These are phyloP conservation scores for Lordiphosa clarofinis DNA, from an alignment of 1,140 invertebrate species.

Conservation along the genomic window DNA sequence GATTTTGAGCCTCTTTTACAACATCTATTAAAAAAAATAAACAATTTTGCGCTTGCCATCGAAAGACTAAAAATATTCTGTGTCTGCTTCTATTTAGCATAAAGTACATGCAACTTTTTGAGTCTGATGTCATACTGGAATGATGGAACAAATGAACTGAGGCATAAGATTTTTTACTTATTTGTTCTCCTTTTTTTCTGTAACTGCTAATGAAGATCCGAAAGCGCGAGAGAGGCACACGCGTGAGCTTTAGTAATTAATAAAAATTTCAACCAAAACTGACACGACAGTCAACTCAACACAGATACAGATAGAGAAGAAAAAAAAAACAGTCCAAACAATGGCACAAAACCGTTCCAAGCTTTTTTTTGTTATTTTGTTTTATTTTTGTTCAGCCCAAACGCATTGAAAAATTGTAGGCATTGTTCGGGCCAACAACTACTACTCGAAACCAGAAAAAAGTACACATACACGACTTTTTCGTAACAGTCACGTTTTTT, in stretches of 20 bases:
- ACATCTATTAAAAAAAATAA: too few species aligned
- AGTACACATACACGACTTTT: constrained; percentile 71
- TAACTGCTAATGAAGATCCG: constrained; percentile 43
- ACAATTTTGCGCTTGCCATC: too few species aligned
- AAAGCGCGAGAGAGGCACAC: constrained; percentile 14
- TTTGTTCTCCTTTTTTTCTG: constrained; percentile 7
- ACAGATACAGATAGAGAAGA: constrained; percentile 8
- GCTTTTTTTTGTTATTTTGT: constrained; percentile 17
- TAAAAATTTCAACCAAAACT: constrained; percentile 46
- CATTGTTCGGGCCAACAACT: constrained; percentile 52
- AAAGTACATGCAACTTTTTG: too few species aligned
- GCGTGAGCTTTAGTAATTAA: constrained; percentile 47
- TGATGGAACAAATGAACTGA: too few species aligned
- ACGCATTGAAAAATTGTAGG: constrained; percentile 64
- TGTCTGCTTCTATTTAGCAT: too few species aligned
- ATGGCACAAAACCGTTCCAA: constrained; percentile 33
- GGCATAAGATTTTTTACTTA: constrained; percentile 17
- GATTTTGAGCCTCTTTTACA: too few species aligned
- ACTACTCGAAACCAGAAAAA: constrained; percentile 55
- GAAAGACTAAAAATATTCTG: too few species aligned
- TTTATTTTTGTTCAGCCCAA: constrained; percentile 25
- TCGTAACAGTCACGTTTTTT: constrained; percentile 72
- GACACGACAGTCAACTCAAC: constrained; percentile 29
- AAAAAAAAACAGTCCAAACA: constrained; percentile 36
- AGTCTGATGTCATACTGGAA: too few species aligned